A percentile compares a stretch with the other conserved stretches of the same genome.
Conservation (phyloP, 2,797 vertebrate genomes). For the Onychomys leucogaster region DNA sequence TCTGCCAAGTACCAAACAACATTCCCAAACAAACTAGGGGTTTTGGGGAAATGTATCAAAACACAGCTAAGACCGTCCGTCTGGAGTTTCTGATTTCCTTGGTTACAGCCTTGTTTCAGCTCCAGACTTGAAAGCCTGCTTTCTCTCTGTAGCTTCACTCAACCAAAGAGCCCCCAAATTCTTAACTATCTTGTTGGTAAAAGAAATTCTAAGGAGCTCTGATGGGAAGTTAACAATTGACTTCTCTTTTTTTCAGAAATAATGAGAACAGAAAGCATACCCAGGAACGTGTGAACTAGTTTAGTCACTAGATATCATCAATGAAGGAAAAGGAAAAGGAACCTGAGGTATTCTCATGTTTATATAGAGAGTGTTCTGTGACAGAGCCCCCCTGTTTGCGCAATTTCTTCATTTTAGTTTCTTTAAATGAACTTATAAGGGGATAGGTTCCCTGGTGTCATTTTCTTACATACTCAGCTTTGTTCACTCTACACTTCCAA, state of each 20-base stretch:
- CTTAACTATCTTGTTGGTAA: slow-evolving; percentile 51
- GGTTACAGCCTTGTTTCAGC: background rate
- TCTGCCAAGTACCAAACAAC: background rate
- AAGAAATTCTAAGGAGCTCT: slow-evolving; percentile 29
- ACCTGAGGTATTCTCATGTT: background rate
- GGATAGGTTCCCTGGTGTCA: background rate
- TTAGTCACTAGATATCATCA: background rate
- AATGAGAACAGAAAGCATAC: background rate
- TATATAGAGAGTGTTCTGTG: background rate
- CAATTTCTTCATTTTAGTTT: background rate
- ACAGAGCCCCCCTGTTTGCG: background rate
- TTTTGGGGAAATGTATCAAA: background rate
- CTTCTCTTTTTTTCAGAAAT: slow-evolving; percentile 23
- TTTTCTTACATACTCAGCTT: background rate
- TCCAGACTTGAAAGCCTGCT: slow-evolving; percentile 15
- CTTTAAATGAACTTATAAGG: background rate
- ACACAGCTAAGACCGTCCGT: background rate
- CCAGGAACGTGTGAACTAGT: background rate
- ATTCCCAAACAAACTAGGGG: background rate
- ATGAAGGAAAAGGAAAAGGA: background rate
- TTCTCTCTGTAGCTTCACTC: slow-evolving; percentile 30
- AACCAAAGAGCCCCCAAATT: background rate
- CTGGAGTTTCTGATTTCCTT: background rate
- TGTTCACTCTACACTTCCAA: background rate
- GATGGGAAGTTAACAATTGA: background rate